Base-by-base conservation (phyloP, 2,113 vertebrate genomes). In the Epinephelus moara region DNA sequence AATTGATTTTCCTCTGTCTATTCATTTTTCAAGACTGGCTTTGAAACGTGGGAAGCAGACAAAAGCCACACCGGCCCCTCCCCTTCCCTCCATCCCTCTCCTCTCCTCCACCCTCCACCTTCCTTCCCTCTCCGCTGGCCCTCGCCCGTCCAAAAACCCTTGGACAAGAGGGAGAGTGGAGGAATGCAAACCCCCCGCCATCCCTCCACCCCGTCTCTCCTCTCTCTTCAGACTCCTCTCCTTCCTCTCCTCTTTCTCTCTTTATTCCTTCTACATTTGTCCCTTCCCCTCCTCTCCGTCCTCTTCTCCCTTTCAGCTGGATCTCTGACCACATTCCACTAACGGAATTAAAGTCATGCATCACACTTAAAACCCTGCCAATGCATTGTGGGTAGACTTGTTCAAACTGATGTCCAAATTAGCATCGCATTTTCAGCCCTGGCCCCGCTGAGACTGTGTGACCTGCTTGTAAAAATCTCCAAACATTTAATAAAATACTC, bases 41-140 rank as follows among this genome's bases (percentile, higher is more conserved):
- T 96, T 96, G 93, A 96, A 95, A 96, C 95, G 95, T 96, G 95
- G 94, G 94, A 96, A 95, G 95, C 95, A 96, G 95, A 96, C 95
- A 96, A 96, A 96, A 96, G 95, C 94, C 93, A 94, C 89, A 91
- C 78, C 37, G 63, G 88, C 90, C 79, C 92, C 91, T 85, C 91
- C 85, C 85, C 89, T 85, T 76, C 80, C 50, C 81, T 86, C 82
- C 80, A 91, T 90, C 89, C 74, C 85, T 85, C 78, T 75, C 27
- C 84, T 87, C 86, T 87, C 72, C 89, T 86, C 71, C 87, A 64
- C 63, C 83, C 73, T 86, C 85, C 85, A 91, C 89, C 90, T 87
- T 78, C 85, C 62, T 84, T 89, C 78, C 85, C 78, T 85, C 85
- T 80, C 67, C 4, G 55, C 88, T 67, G 75, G 71, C 86, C 86